phyloP scores from a whole-genome alignment of 2,113 vertebrate genomes.

The Thunnus thynnus region DNA sequence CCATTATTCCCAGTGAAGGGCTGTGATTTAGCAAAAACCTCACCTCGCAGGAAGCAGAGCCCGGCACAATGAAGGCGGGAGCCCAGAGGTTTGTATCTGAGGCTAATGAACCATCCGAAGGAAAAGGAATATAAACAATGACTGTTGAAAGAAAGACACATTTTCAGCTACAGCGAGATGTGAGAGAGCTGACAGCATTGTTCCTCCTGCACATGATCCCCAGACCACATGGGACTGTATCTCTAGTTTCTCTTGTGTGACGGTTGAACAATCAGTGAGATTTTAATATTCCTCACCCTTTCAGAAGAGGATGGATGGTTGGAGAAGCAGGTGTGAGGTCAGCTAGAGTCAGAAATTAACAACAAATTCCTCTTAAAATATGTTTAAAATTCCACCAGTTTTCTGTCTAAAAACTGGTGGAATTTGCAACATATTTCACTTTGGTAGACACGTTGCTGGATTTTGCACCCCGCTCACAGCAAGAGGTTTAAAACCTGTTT shows the following conservation, averaged over 20 bases:
- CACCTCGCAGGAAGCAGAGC: conserved; percentile 9
- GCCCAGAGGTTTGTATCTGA: conserved; percentile 10
- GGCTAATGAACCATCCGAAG: conserved; percentile 27
- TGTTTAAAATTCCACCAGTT: background rate
- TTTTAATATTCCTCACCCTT: background rate
- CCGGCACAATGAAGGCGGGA: conserved; percentile 24
- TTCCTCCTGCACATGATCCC: background rate
- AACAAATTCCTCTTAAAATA: background rate
- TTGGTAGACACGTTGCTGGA: background rate
- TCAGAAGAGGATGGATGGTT: background rate
- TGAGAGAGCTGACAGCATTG: conserved; percentile 1
- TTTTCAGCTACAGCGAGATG: background rate
- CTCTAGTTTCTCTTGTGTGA: background rate
- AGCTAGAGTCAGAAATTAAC: background rate
- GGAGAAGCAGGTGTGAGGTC: background rate
- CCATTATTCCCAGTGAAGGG: conserved; percentile 25
- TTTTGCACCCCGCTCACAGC: background rate
- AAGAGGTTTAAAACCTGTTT: conserved; percentile 11
- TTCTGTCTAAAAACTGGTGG: background rate
- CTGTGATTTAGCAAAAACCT: conserved; percentile 41
- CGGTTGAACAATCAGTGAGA: background rate
- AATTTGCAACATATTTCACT: no score
- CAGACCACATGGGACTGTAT: background rate
- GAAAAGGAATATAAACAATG: conserved; percentile 15
- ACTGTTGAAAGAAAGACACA: background rate